phyloP scores from a whole-genome alignment of 2,113 vertebrate genomes.

The Apteryx mantelli region DNA sequence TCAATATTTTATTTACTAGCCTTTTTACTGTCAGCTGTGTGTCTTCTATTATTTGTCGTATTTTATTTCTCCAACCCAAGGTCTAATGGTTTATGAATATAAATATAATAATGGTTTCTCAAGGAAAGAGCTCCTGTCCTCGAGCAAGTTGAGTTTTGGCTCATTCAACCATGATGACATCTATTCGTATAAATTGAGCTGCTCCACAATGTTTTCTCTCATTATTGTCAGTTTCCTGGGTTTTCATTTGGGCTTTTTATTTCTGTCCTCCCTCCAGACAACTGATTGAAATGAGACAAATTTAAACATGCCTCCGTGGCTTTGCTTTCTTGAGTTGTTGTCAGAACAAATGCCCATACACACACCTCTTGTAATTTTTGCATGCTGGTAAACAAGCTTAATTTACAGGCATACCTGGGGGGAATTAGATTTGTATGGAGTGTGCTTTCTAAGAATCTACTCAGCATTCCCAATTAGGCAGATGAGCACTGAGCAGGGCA shows the following conservation, averaged over 20 bases:
- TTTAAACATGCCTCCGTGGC: not conserved
- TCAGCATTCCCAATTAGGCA: not conserved
- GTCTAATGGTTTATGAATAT: not conserved
- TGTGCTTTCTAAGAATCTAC: not conserved
- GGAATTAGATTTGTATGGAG: not conserved
- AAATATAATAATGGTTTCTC: not conserved
- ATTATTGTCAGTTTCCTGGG: fast-evolving
- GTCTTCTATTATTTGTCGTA: not conserved
- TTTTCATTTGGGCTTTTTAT: not conserved
- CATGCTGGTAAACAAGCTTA: not conserved
- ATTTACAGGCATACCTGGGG: not conserved
- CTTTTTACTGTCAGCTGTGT: not conserved
- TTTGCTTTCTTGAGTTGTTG: not conserved
- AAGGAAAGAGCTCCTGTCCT: not conserved
- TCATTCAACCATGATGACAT: not conserved
- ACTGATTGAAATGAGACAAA: not conserved
- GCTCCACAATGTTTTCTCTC: not conserved
- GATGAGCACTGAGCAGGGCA: not conserved
- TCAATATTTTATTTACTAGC: not conserved
- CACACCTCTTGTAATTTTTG: not conserved
- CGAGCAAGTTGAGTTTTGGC: not conserved
- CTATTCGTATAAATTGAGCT: not conserved
- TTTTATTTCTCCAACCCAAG: not conserved
- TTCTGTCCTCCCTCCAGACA: not conserved
- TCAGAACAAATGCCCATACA: not conserved